Evolutionary conservation across 2,888 invertebrate genomes (phyloP).

Genomic region (Conops quadrifasciatus): DNA sequence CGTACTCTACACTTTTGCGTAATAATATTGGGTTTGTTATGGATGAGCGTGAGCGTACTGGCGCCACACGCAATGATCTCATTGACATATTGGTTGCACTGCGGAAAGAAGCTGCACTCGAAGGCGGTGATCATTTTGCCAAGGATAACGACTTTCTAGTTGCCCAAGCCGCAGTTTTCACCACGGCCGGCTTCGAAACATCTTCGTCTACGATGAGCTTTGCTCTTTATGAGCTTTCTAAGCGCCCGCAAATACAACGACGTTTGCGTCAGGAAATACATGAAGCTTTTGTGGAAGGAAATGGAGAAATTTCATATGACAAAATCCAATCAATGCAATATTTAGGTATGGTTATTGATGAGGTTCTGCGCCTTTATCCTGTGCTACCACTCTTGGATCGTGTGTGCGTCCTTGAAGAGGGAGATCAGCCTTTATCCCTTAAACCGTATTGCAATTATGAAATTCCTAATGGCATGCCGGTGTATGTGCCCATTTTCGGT

Average conservation of each 20-base stretch:
- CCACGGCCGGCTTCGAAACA: slow-evolving; percentile 63
- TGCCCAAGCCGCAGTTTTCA: slow-evolving; percentile 62
- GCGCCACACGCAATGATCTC: slow-evolving; percentile 65
- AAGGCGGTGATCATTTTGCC: slow-evolving; percentile 45
- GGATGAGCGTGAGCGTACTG: slow-evolving; percentile 61
- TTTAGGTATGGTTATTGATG: slow-evolving; percentile 64
- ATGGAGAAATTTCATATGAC: slow-evolving; percentile 64
- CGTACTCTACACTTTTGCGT: slow-evolving; percentile 61
- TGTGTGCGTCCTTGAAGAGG: slow-evolving; percentile 48
- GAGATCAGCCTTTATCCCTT: slow-evolving; percentile 49
- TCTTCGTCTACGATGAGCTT: slow-evolving; percentile 65
- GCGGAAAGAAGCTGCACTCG: slow-evolving; percentile 52
- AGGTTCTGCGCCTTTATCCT: slow-evolving; percentile 62
- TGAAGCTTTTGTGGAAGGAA: slow-evolving; percentile 54
- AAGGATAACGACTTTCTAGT: slow-evolving; percentile 55
- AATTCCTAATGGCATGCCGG: slow-evolving; percentile 56
- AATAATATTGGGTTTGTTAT: slow-evolving; percentile 63
- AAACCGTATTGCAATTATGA: slow-evolving; percentile 56
- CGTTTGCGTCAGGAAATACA: slow-evolving; percentile 65
- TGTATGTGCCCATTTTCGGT: slow-evolving; percentile 59
- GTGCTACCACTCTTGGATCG: slow-evolving; percentile 62
- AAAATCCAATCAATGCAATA: slow-evolving; percentile 63
- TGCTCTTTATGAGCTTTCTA: slow-evolving; percentile 63
- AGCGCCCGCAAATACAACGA: slow-evolving; percentile 63
- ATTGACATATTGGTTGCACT: slow-evolving; percentile 66